These are phyloP conservation scores for Molossus alvarezi DNA, from an alignment of 2,797 vertebrate genomes.

Conservation along the genomic window DNA sequence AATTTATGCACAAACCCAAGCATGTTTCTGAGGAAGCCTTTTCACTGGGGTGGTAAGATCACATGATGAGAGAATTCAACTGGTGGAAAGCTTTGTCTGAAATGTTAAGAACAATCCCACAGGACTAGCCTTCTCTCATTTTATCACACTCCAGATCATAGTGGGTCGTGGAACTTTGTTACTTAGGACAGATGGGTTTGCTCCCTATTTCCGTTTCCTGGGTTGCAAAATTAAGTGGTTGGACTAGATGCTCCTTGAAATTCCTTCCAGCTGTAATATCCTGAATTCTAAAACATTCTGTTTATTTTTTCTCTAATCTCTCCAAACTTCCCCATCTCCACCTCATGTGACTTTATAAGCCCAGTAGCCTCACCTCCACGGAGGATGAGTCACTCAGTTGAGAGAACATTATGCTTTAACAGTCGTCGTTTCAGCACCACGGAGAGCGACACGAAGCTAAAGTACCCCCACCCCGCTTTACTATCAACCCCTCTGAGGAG, in stretches of 20 bases:
- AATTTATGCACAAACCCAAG: slow-evolving; percentile 37
- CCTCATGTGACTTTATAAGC: not conserved
- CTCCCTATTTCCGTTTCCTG: slow-evolving; percentile 20
- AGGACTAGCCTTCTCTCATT: not conserved
- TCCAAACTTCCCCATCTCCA: not conserved
- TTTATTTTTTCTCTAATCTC: not conserved
- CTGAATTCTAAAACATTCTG: not conserved
- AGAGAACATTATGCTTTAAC: not conserved
- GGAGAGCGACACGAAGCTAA: slow-evolving; percentile 53
- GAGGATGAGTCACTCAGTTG: not conserved
- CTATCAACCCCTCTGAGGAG: not conserved
- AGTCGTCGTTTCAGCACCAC: slow-evolving; percentile 73
- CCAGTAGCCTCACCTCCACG: not conserved
- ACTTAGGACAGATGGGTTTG: not conserved
- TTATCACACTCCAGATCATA: not conserved
- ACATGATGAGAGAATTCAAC: not conserved
- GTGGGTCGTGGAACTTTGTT: not conserved
- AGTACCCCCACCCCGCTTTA: not conserved
- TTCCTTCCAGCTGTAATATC: not conserved
- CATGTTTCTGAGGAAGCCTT: slow-evolving; percentile 25
- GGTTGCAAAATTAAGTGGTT: not conserved
- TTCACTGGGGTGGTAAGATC: not conserved
- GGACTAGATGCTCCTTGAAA: not conserved
- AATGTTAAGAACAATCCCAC: slow-evolving; percentile 29
- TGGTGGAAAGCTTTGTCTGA: not conserved